Evolutionary conservation across 1,140 invertebrate genomes (phyloP).

Genomic region (Pantala flavescens): DNA sequence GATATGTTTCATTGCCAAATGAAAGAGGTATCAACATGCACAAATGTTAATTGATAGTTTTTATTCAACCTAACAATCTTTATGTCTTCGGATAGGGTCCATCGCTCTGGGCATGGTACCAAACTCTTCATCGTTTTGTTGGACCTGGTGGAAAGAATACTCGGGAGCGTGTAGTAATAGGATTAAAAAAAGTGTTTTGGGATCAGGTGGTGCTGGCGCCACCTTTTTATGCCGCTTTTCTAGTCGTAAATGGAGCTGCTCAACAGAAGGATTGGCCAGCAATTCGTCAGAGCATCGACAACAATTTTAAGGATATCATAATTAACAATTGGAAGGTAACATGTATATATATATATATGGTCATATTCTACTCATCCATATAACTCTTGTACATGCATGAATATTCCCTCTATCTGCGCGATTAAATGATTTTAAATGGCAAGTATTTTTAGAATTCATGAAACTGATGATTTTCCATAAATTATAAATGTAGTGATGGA

Average conservation of each 20-base stretch:
- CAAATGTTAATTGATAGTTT: no score
- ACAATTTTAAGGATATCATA: conserved; percentile 13
- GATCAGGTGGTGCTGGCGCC: conserved; percentile 14
- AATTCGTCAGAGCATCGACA: background rate
- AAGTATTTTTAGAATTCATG: no score
- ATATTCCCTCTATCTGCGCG: no score
- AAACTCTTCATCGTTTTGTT: background rate
- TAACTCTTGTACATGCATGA: no score
- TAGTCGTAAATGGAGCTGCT: conserved; percentile 4
- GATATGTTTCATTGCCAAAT: no score
- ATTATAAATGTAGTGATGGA: no score
- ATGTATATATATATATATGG: background rate
- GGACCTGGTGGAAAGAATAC: background rate
- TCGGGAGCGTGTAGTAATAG: background rate
- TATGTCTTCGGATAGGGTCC: conserved; percentile 1
- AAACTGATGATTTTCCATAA: no score
- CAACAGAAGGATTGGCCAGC: background rate
- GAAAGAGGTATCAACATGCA: no score
- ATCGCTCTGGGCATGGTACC: conserved; percentile 16
- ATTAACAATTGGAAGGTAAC: conserved; percentile 16
- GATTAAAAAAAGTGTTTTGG: conserved; percentile 10
- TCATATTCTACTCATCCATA: no score
- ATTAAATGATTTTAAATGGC: no score
- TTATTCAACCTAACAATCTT: no score
- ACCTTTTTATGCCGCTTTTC: conserved; percentile 12